Base-by-base conservation (phyloP, 1,140 invertebrate species). In the Pissodes strobi region DNA sequence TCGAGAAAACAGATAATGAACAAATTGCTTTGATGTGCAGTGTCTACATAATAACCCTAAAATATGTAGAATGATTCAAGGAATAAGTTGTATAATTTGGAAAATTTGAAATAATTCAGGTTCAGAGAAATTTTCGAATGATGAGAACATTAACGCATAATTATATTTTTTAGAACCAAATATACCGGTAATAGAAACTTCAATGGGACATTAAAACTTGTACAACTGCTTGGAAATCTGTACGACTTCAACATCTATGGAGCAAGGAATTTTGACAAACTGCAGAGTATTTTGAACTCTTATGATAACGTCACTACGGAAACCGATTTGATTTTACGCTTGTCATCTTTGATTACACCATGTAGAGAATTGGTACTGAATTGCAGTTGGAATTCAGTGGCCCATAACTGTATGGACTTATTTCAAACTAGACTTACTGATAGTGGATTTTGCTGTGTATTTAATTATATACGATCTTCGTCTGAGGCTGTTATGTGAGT, bases 381-480 rank as follows among this genome's bases (percentile, higher is more conserved):
- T 27, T 87, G 85, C 63, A 38, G 51, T 0, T 85, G 83, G 79
- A 73, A 68, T 1, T 77, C 78, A 0, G 38, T 67, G 10, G 10
- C 68, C 6, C 63, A 72, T 0, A 58, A 82, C 46, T 87, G 85
- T 57, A 69, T 69, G 0, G 67, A 77, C 0, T 56, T 84, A 8
- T 85, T 86, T 68, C 12, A 52, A 0, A 71, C 79, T 2, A 78
- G 79, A 6, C 78, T 79, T 4, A 85, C 84, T 1, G 77, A 79
- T n/a, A 79, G 80, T 13, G 85, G 85, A 17, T 83, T 79, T 64
- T 87, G 85, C 70, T 87, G 85, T 57, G 73, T 79, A 2, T 87
- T 86, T 66, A 87, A 87, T 72, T 83, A 84, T 49, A 48, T 70
- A 18, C 9, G 37, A 43, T 9, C 45, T 1, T 34, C 25, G 18